Conservation (phyloP, 1,140 invertebrate genomes). For the Sarcophaga peregrina region DNA sequence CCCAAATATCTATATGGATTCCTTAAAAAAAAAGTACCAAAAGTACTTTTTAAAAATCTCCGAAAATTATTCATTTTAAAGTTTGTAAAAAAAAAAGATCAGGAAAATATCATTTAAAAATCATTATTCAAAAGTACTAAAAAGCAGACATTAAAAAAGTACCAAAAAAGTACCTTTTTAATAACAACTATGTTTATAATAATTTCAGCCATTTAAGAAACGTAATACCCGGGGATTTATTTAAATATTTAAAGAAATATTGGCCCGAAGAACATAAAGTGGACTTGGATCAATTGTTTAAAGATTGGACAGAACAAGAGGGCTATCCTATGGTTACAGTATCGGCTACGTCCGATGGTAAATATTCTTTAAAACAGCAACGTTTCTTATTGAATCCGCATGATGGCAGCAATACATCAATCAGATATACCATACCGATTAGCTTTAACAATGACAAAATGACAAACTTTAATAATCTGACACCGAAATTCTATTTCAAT, state of each 20-base stretch:
- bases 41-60: too few relatives aligned
- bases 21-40: too few relatives aligned
- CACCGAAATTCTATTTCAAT: conserved; percentile 66
- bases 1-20: too few relatives aligned
- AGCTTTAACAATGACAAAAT: conserved; percentile 69
- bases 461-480: conserved; percentile 69
- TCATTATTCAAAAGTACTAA: too few relatives aligned
- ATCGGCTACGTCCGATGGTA: not conserved
- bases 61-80: too few relatives aligned
- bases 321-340: conserved; percentile 78
- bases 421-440: conserved; percentile 73
- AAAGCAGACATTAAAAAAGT: too few relatives aligned
- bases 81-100: too few relatives aligned
- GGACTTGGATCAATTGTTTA: conserved; percentile 50
- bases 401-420: conserved; percentile 50
- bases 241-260: conserved; percentile 48
- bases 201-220: conserved; percentile 49
- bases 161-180: too few relatives aligned
- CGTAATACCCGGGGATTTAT: conserved; percentile 49
- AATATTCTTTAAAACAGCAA: conserved; percentile 59
- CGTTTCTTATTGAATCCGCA: conserved; percentile 69
- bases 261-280: conserved; percentile 47
- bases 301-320: conserved; percentile 91
- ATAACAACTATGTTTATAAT: not conserved
- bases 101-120: too few relatives aligned